These are phyloP conservation scores for Drosophila pegasa DNA, from an alignment of 2,888 invertebrate genomes.

Conservation along the genomic window DNA sequence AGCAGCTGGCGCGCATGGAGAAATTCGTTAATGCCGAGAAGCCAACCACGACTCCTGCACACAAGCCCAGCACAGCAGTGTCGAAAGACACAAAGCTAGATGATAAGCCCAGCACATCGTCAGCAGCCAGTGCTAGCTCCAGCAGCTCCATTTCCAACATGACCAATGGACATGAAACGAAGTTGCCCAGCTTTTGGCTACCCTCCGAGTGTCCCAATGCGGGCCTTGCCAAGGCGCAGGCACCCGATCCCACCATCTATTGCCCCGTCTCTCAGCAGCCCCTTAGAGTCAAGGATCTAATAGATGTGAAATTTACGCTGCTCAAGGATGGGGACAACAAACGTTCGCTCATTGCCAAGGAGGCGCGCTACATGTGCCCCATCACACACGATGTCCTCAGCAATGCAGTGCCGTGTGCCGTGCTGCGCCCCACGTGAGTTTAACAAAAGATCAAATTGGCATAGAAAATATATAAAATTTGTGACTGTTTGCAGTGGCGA, in stretches of 20 bases:
- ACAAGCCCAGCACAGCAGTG: conserved; percentile 48
- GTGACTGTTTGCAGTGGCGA: conserved; percentile 90
- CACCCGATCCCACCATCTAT: conserved; percentile 88
- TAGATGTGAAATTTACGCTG: conserved; percentile 96
- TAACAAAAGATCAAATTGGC: not conserved
- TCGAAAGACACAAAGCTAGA: conserved; percentile 32
- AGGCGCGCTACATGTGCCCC: conserved; percentile 98
- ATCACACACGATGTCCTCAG: conserved; percentile 98
- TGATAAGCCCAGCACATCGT: conserved; percentile 52
- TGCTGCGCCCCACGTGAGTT: conserved; percentile 93
- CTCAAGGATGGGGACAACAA: conserved; percentile 95
- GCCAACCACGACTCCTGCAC: conserved; percentile 73
- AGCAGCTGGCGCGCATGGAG: conserved; percentile 89
- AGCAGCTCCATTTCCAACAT: conserved; percentile 88
- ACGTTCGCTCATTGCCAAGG: conserved; percentile 93
- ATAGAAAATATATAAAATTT: not conserved
- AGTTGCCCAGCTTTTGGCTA: conserved; percentile 98
- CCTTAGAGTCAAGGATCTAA: conserved; percentile 95
- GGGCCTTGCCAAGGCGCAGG: conserved; percentile 88
- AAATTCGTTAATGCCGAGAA: conserved; percentile 94
- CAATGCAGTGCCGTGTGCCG: conserved; percentile 97
- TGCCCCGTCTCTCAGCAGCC: conserved; percentile 95
- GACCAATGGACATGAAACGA: conserved; percentile 90
- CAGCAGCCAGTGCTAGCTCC: conserved; percentile 41
- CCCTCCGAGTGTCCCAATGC: conserved; percentile 97